A percentile compares a stretch with the other conserved stretches of the same genome.
Evolutionary conservation across 2,888 invertebrate genomes (phyloP).

Genomic region (Himalopsyche japonica): DNA sequence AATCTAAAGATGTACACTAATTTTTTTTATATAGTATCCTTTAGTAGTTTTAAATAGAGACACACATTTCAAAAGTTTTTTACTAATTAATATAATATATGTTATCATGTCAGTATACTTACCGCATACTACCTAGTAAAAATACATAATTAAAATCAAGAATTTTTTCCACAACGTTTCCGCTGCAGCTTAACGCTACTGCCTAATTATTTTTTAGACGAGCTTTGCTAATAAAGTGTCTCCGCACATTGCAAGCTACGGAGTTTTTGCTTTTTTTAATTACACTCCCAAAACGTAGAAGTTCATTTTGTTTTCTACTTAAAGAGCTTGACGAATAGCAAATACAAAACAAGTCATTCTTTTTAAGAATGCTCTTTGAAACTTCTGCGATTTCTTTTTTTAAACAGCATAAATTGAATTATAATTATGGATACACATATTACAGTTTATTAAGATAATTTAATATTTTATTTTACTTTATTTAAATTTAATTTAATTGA

Average conservation of each 20-base stretch:
- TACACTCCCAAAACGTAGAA: background rate
- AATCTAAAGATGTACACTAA: too few species aligned
- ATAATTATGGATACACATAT: background rate
- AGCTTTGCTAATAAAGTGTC: conserved; percentile 20
- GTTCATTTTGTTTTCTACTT: background rate
- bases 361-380: background rate
- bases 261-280: background rate
- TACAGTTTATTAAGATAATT: too few species aligned
- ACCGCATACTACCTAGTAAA: too few species aligned
- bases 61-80: too few species aligned
- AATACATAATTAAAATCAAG: too few species aligned
- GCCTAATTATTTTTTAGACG: conserved; percentile 20
- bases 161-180: background rate
- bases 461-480: too few species aligned
- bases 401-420: background rate
- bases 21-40: too few species aligned
- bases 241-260: conserved; percentile 2
- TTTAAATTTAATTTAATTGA: too few species aligned
- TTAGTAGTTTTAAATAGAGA: too few species aligned
- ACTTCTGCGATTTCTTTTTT: background rate
- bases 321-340: background rate
- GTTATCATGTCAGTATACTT: too few species aligned
- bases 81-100: too few species aligned
- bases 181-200: background rate
- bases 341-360: background rate